Evolutionary conservation across 2,113 vertebrate species (phyloP).

Genomic region (Ginglymostoma cirratum): DNA sequence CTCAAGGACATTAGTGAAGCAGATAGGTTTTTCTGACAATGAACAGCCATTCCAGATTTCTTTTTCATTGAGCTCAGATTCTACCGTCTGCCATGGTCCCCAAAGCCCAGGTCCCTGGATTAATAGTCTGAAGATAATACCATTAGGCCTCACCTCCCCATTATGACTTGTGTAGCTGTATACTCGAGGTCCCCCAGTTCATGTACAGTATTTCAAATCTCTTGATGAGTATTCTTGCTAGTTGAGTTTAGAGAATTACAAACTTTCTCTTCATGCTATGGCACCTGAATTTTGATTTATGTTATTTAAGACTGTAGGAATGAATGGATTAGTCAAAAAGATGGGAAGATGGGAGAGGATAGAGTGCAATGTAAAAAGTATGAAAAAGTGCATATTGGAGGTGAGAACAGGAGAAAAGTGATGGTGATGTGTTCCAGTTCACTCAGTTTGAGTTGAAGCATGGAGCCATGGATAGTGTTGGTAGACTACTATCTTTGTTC

Average conservation of each 20-base stretch:
- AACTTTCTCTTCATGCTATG: neutral
- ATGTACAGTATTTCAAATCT: neutral
- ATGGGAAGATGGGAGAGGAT: neutral
- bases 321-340: neutral
- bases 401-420: neutral
- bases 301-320: neutral
- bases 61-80: no score
- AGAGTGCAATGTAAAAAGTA: neutral
- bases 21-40: no score
- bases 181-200: neutral
- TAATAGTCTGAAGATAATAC: no score
- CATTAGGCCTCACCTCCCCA: no score
- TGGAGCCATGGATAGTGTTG: neutral
- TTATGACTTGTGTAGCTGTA: neutral
- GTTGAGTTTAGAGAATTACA: neutral
- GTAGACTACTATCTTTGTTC: neutral
- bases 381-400: neutral
- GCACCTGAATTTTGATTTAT: neutral
- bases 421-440: neutral
- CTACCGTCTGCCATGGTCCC: no score
- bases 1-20: no score
- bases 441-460: neutral
- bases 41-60: no score
- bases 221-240: neutral
- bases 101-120: no score